Evolutionary conservation across 2,113 vertebrate genomes (phyloP).

Genomic region (Semicossyphus pulcher): DNA sequence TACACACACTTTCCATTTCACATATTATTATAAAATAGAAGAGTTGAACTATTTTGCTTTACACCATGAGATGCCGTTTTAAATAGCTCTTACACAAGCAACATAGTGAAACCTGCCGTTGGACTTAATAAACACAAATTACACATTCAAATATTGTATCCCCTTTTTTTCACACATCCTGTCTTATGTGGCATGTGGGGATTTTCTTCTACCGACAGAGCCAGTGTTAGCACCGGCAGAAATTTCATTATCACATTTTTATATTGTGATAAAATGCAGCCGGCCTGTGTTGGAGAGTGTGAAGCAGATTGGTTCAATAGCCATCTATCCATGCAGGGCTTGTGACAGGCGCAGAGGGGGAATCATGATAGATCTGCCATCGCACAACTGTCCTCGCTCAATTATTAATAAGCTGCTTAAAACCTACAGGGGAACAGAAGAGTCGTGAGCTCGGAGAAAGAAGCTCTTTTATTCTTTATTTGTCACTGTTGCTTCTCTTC

Average conservation of each 20-base stretch:
- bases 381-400: constrained; percentile 47
- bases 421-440: constrained; percentile 50
- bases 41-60: too few relatives aligned
- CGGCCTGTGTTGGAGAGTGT: background rate
- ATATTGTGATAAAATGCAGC: constrained; percentile 18
- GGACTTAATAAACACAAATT: constrained; percentile 23
- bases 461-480: constrained; percentile 24
- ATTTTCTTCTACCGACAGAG: constrained; percentile 5
- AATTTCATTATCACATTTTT: constrained; percentile 26
- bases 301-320: constrained; percentile 19
- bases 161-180: constrained; percentile 5
- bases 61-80: background rate
- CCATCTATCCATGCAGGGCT: constrained; percentile 19
- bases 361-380: constrained; percentile 55
- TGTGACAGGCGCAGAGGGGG: constrained; percentile 49
- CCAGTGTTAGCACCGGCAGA: background rate
- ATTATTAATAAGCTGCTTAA: constrained; percentile 70
- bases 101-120: background rate
- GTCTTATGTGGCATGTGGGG: constrained; percentile 3
- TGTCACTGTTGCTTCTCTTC: constrained; percentile 32
- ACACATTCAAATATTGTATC: background rate
- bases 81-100: background rate
- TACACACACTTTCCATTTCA: background rate
- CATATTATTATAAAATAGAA: background rate
- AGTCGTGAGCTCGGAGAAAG: constrained; percentile 13